Evolutionary conservation across 1,140 invertebrate genomes (phyloP).

Genomic region (Leptoteleia sp.): DNA sequence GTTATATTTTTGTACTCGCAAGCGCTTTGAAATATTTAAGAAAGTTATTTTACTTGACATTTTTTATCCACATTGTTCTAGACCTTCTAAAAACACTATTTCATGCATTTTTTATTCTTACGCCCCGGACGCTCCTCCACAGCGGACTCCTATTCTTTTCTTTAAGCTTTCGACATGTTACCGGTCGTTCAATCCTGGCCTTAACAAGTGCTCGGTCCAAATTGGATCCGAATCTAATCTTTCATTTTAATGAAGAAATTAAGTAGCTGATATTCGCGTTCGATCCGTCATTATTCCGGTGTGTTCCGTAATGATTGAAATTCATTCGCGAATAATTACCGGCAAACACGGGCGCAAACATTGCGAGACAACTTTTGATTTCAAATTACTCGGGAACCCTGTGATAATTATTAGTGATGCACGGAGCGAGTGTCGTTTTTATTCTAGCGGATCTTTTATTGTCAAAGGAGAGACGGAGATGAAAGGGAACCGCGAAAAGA

Average conservation of each 20-base stretch:
- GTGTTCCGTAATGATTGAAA: no score
- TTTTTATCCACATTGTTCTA: conserved; percentile 13
- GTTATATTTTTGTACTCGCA: conserved; percentile 4
- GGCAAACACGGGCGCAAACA: no score
- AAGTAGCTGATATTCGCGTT: conserved; percentile 12
- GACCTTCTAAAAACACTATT: conserved; percentile 24
- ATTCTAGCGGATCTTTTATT: no score
- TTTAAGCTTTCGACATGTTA: conserved; percentile 40
- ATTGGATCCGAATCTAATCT: conserved; percentile 29
- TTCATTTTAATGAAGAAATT: conserved; percentile 31
- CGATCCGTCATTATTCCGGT: no score
- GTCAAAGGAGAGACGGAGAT: no score
- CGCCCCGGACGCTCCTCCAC: conserved; percentile 21
- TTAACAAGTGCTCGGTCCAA: conserved; percentile 27
- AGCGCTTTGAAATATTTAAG: conserved; percentile 28
- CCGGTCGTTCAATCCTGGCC: conserved; percentile 20
- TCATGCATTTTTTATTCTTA: conserved; percentile 42
- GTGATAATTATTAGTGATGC: no score
- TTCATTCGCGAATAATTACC: no score
- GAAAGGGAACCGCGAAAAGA: no score
- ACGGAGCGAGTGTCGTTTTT: no score
- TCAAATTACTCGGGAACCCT: no score
- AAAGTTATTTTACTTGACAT: conserved; percentile 26
- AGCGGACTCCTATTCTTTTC: conserved; percentile 41
- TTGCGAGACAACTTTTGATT: no score